Evolutionary conservation across 1,140 invertebrate species (phyloP).

Genomic region (Drosophila asahinai): DNA sequence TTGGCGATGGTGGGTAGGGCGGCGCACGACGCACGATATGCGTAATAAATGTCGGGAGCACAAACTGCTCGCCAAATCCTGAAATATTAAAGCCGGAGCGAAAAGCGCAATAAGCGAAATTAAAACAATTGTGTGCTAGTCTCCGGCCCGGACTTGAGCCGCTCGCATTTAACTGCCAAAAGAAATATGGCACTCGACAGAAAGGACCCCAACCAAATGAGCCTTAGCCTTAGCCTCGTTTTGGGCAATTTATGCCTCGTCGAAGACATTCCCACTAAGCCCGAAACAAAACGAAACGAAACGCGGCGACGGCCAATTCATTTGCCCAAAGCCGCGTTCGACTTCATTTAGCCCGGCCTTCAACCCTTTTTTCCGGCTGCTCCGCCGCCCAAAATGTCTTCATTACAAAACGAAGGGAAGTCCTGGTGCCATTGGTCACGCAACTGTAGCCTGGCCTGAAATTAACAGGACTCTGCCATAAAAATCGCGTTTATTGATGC

Average conservation of each 20-base stretch:
- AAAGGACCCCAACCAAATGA: constrained; percentile 66
- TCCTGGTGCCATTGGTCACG: constrained; percentile 71
- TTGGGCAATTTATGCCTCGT: constrained; percentile 72
- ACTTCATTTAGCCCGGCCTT: constrained; percentile 74
- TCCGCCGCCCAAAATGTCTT: constrained; percentile 57
- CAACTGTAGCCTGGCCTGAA: constrained; percentile 70
- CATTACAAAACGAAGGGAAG: constrained; percentile 59
- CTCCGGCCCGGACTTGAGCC: constrained; percentile 26
- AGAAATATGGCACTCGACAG: constrained; percentile 72
- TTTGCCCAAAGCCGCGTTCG: constrained; percentile 71
- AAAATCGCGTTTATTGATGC: constrained; percentile 82
- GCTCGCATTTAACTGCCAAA: constrained; percentile 52
- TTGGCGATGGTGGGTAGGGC: constrained; percentile 4
- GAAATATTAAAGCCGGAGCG: constrained; percentile 73
- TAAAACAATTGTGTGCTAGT: constrained; percentile 76
- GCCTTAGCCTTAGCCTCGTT: constrained; percentile 56
- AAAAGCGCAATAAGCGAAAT: constrained; percentile 79
- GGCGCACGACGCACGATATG: constrained; percentile 67
- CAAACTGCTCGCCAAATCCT: constrained; percentile 72
- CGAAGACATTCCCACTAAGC: constrained; percentile 71
- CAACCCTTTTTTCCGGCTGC: constrained; percentile 43
- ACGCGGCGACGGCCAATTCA: constrained; percentile 67
- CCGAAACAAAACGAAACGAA: constrained; percentile 50
- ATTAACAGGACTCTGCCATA: constrained; percentile 73
- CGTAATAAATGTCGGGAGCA: constrained; percentile 76